A percentile compares a stretch with the other conserved stretches of the same genome.
phyloP scores from a whole-genome alignment of 2,888 invertebrate genomes.

The Hemistola chrysoprasaria region DNA sequence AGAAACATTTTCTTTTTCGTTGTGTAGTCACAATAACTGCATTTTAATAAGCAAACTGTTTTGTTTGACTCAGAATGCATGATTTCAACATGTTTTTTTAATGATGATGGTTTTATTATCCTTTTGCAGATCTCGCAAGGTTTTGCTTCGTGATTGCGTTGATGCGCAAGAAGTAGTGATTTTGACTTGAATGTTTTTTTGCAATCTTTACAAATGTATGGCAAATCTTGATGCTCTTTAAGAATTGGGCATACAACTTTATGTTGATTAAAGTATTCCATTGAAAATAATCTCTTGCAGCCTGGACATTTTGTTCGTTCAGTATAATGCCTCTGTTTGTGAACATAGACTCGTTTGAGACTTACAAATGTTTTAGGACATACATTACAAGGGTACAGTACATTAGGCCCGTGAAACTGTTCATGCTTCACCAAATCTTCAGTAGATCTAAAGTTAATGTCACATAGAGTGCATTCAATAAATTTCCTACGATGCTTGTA shows the following conservation, averaged over 20 bases:
- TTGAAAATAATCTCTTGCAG: constrained; percentile 44
- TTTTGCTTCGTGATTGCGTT: constrained; percentile 34
- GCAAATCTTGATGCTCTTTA: constrained; percentile 20
- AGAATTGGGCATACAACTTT: constrained; percentile 36
- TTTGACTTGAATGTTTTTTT: constrained; percentile 38
- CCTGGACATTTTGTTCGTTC: constrained; percentile 41
- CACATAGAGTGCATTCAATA: constrained; percentile 51
- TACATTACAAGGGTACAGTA: constrained; percentile 44
- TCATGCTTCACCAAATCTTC: constrained; percentile 48
- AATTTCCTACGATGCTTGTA: constrained; percentile 47
- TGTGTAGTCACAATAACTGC: constrained; percentile 16
- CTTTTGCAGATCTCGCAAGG: constrained; percentile 40
- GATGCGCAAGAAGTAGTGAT: constrained; percentile 38
- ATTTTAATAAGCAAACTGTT: constrained; percentile 7
- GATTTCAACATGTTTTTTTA: constrained; percentile 42
- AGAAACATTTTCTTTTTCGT: constrained; percentile 15
- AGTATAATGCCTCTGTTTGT: constrained; percentile 46
- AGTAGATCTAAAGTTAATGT: constrained; percentile 42
- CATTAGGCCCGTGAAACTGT: constrained; percentile 35
- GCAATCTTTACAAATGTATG: constrained; percentile 44
- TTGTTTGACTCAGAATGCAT: constrained; percentile 26
- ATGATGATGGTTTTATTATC: constrained; percentile 35
- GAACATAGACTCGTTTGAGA: constrained; percentile 45
- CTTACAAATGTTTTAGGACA: constrained; percentile 44
- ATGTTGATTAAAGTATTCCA: constrained; percentile 44